Evolutionary conservation across 2,888 invertebrate species (phyloP), one percentile per base, ranked within the genome.

Genomic region (Octodonta nipae): DNA sequence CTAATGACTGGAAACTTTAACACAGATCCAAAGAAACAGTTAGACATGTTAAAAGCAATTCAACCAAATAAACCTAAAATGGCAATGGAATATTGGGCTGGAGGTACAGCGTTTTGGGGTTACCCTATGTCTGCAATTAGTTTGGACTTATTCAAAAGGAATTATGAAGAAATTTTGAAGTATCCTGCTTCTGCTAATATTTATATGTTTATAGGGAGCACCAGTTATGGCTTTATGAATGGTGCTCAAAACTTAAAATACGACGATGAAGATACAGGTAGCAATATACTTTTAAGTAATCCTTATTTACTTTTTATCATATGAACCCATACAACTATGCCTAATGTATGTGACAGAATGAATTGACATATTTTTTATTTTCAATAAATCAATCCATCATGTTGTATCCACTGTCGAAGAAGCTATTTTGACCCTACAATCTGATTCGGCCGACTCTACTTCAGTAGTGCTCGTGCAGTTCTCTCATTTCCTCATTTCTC

Each of bases 121-220:
- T 55, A 58, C 35, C 26, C 24, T 0, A 50, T 52, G 17, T 51
- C 51, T 13, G 32, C 38, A 13, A 29, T 41, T 15, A 42, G 42
- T 3, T 17, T 35, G 2, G 34, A 42, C 6, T 45, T 30, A 11
- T 54, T 51, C 30, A 28, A 17, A 13, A 32, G 44, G 5, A 34
- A 40, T 14, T 46, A 43, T 20, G 45, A 48, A 33, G 32, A 33
- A 20, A 52, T 52, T 22, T 26, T 53, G 13, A 34, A 42, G 2
- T 55, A 55, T 41, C 58, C 58, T 3, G 71, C 71, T 5, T 74
- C 78, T 30, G 75, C 91, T 22, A 92, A 87, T 51, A 74, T 91
- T 47, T 93, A 91, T 55, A 85, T 92, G 82, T 89, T 88, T 61
- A 79, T 77, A 50, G 92, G 92, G 8, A 91, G 91, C 29, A 83